Evolutionary conservation across 2,797 vertebrate genomes (phyloP).

Genomic region (Hemitrygon akajei): DNA sequence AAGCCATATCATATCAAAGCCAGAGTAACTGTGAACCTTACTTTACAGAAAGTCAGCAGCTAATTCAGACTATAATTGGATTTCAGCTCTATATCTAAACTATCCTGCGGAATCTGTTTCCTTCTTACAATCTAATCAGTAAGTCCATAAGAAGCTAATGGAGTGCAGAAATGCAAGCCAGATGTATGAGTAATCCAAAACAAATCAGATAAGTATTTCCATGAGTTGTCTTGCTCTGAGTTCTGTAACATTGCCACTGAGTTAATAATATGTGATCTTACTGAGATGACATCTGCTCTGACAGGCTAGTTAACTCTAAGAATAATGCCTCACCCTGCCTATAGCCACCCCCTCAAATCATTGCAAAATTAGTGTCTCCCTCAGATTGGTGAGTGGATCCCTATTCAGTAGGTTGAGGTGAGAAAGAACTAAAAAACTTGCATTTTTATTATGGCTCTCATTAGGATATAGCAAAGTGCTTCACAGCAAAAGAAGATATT

Average conservation of each 20-base stretch:
- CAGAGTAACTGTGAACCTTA: not conserved
- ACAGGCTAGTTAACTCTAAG: not conserved
- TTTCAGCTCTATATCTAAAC: not conserved
- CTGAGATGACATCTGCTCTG: not conserved
- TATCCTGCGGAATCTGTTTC: not conserved
- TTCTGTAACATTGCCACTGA: not conserved
- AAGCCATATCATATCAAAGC: not conserved
- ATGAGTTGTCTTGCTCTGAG: not conserved
- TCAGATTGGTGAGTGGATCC: not conserved
- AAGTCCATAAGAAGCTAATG: not conserved
- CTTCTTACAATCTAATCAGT: not conserved
- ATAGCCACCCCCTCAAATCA: not conserved
- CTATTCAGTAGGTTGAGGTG: not conserved
- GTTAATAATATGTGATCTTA: not conserved
- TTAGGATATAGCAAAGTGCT: no score
- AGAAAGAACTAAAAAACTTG: no score
- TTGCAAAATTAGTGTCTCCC: not conserved
- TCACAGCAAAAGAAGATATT: no score
- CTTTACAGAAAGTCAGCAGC: not conserved
- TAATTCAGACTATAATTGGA: not conserved
- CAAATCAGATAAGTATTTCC: not conserved
- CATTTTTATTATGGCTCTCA: no score
- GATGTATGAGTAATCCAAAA: not conserved
- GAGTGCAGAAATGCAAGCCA: not conserved
- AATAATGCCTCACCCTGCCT: no score